These are phyloP conservation scores for Uromys caudimaculatus DNA, from an alignment of 2,797 vertebrate species.

Conservation along the genomic window DNA sequence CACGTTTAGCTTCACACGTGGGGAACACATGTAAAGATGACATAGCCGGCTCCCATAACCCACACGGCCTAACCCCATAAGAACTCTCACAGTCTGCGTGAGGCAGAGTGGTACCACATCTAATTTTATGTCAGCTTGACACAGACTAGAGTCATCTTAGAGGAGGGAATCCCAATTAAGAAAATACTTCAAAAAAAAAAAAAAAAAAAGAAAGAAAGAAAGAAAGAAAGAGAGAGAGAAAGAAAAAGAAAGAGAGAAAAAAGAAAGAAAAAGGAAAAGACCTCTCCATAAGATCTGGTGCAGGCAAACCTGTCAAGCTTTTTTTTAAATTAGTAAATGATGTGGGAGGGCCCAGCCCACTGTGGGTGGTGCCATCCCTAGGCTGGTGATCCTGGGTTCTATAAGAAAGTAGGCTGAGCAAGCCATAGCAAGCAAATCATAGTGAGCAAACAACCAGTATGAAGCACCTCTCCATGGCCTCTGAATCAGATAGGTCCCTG, in stretches of 20 bases:
- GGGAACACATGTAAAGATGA: not conserved
- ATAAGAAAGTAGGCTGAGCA: not conserved
- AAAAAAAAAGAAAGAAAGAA: not conserved
- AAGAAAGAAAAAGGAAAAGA: not conserved
- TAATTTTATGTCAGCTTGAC: not conserved
- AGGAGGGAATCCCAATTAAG: not conserved
- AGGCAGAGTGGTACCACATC: not conserved
- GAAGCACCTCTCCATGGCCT: not conserved
- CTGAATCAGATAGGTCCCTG: not conserved
- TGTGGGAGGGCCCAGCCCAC: not conserved
- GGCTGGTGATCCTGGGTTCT: not conserved
- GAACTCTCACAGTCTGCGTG: not conserved
- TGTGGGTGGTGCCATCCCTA: not conserved
- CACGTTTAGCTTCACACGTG: not conserved
- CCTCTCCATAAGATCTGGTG: not conserved
- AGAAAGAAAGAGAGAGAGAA: no score
- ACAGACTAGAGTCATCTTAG: not conserved
- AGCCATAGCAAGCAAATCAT: not conserved
- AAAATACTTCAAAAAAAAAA: not conserved
- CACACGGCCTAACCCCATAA: not conserved
- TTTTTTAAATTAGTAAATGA: not conserved
- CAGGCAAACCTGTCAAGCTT: not conserved
- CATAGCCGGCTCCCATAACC: not conserved
- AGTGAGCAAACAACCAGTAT: not conserved
- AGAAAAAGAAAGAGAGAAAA: not conserved